These are phyloP conservation scores for Pampusana beccarii DNA, from an alignment of 2,113 vertebrate species.

Conservation along the genomic window DNA sequence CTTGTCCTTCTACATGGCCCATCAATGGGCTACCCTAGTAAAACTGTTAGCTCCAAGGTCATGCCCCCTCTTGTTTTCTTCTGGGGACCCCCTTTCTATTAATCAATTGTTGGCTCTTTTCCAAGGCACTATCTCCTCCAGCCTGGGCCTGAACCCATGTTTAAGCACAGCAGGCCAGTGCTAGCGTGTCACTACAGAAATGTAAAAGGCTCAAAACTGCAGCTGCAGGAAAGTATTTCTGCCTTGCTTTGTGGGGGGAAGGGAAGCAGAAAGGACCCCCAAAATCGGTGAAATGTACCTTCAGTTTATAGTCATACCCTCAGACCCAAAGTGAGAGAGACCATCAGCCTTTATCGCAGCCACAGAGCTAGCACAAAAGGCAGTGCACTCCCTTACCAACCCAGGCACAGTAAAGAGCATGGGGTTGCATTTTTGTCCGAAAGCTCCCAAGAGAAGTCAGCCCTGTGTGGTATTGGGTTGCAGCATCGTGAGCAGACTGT, in stretches of 20 bases:
- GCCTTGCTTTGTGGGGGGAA: not conserved
- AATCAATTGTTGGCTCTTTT: not conserved
- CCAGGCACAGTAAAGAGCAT: fast-evolving
- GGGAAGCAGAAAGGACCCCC: not conserved
- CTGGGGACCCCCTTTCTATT: not conserved
- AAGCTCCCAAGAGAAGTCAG: not conserved
- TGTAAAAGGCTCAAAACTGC: not conserved
- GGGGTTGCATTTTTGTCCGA: not conserved
- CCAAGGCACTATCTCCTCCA: not conserved
- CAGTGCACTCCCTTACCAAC: not conserved
- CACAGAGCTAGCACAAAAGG: not conserved
- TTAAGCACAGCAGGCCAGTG: not conserved
- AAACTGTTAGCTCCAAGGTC: not conserved
- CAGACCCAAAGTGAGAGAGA: not conserved
- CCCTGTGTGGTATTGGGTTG: fast-evolving
- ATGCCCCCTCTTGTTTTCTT: not conserved
- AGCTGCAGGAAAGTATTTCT: not conserved
- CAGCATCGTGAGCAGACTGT: not conserved
- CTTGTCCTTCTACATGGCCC: not conserved
- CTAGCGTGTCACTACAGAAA: not conserved
- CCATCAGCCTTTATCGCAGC: not conserved
- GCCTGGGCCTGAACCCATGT: not conserved
- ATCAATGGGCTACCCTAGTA: not conserved
- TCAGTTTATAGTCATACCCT: not conserved
- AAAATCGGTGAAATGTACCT: not conserved